Base-by-base conservation (phyloP, 2,888 invertebrate genomes). In the Amiota mariae region DNA sequence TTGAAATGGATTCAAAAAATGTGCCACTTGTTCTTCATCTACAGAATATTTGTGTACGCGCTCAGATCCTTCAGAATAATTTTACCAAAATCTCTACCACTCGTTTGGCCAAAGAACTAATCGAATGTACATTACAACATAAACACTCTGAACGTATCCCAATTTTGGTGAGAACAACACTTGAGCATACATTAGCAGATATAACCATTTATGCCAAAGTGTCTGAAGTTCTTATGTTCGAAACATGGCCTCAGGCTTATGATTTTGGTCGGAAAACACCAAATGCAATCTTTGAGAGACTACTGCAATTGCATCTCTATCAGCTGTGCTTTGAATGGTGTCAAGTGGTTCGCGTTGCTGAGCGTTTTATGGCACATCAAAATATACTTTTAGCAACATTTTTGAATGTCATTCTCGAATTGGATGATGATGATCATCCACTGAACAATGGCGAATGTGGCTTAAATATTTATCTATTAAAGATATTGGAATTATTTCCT, bases 311-410 rank as follows among this genome's bases (percentile, higher is more conserved):
- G n/a, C 81, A 82, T 10, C 80, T 87, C 12, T 90, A 85, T 77
- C 92, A 93, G 80, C 84, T 94, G 1, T 93, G 95, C 78, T 90
- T 94, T 66, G 92, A 94, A 76, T 95, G 95, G 93, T 92, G 94
- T 11, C 92, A 93, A 66, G 91, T 93, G 11, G 93, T 94, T 77
- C 80, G 85, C 13, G 64, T 89, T 49, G 79, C 82, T 0, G 76
- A 75, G 0, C 80, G 81, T 1, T 87, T 87, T 72, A 76, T 75
- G 10, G 84, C 84, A 1, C 87, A 89, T 70, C 87, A 85, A 18
- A 80, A 82, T 9, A 90, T 92, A 1, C 87, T 88, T 15, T 76
- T 89, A 47, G 77, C 84, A 1, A 84, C 84, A 0, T 80, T 90
- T 2, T 72, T 89, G 0, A 80, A 85, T 47, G 77, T 87, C 1